Percentiles rank a stretch among this genome's conserved stretches.
phyloP scores from a whole-genome alignment of 2,113 vertebrate species.

The Cinclus mexicanus region DNA sequence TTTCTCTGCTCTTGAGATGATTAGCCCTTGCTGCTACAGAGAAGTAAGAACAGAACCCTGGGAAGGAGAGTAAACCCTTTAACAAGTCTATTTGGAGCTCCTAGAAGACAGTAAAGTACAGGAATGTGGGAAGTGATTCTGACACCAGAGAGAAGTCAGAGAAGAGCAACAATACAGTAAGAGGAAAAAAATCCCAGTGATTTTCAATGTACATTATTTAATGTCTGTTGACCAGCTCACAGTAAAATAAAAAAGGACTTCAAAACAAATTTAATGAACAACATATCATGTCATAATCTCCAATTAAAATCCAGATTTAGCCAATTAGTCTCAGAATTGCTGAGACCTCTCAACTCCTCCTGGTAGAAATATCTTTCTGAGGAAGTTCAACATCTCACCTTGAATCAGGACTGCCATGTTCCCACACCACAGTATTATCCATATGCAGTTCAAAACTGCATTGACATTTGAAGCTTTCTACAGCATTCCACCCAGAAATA shows the following conservation, averaged over 20 bases:
- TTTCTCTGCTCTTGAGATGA: background rate
- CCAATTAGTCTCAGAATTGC: background rate
- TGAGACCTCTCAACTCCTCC: background rate
- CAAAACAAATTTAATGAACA: background rate
- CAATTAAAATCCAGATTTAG: background rate
- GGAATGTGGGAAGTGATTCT: conserved; percentile 40
- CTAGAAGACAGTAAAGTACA: conserved; percentile 14
- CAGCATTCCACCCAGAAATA: background rate
- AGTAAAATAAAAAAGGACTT: background rate
- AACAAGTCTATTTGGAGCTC: conserved; percentile 29
- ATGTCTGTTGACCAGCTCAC: background rate
- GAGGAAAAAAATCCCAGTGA: background rate
- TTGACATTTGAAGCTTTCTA: background rate
- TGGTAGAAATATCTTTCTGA: background rate
- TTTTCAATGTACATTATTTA: background rate
- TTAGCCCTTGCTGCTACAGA: background rate
- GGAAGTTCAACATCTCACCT: background rate
- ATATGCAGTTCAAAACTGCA: background rate
- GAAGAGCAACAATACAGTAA: background rate
- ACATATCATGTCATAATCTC: background rate
- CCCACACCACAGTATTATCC: background rate
- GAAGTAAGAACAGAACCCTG: background rate
- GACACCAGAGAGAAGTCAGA: conserved; percentile 11
- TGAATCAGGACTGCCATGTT: conserved; percentile 11
- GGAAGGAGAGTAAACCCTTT: conserved; percentile 3